phyloP scores from a whole-genome alignment of 1,140 invertebrate genomes.

The Wiebesia pumilae region DNA sequence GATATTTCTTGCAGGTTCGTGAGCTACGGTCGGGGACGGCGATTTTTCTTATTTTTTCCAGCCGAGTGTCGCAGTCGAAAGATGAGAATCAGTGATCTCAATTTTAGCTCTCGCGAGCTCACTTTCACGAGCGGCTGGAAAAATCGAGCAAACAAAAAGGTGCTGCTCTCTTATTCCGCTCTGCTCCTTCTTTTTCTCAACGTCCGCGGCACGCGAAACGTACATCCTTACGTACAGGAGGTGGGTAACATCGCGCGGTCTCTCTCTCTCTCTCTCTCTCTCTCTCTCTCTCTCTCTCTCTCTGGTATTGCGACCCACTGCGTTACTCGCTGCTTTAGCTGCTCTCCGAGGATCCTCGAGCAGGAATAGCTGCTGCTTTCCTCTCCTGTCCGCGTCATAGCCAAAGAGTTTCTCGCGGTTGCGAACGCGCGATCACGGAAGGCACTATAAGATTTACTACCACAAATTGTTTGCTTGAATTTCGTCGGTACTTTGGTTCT shows the following conservation, averaged over 20 bases:
- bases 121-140: constrained; percentile 33
- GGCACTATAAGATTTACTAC: not conserved
- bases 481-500: not conserved
- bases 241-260: not conserved
- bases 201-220: not conserved
- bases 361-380: not conserved
- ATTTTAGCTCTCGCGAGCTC: constrained; percentile 34
- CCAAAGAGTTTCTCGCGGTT: constrained; percentile 35
- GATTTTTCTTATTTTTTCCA: no score
- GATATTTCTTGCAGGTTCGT: no score
- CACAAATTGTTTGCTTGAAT: not conserved
- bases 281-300: constrained; percentile 4
- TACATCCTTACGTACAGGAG: not conserved
- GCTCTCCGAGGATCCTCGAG: not conserved
- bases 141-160: constrained; percentile 26
- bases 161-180: not conserved
- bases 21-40: no score
- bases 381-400: not conserved
- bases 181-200: not conserved
- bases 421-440: not conserved
- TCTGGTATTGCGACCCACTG: not conserved
- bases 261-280: not conserved
- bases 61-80: not conserved
- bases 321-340: not conserved
- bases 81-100: constrained; percentile 38